Percentiles rank a stretch among this genome's conserved stretches.
Conservation (phyloP, 1,140 invertebrate genomes). For the Eubasilissa regina region DNA sequence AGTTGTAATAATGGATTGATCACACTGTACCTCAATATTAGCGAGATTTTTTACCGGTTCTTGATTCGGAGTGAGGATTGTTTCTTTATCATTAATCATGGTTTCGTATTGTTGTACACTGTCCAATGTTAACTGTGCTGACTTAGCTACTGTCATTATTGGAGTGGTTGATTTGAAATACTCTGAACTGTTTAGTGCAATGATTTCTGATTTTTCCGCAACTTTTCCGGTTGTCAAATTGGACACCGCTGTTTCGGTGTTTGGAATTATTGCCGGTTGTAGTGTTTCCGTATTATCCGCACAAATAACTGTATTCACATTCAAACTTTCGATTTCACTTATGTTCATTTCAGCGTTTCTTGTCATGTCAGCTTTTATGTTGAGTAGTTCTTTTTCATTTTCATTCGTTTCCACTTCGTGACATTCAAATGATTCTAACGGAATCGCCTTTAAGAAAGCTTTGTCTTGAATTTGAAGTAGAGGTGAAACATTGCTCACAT, state of each 20-base stretch:
- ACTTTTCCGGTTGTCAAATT: conserved; percentile 60
- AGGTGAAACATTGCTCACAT: conserved; percentile 53
- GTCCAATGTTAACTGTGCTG: conserved; percentile 64
- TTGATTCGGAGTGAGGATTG: conserved; percentile 57
- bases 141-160: conserved; percentile 61
- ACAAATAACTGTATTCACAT: conserved; percentile 46
- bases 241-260: conserved; percentile 43
- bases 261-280: conserved; percentile 27
- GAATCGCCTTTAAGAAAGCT: conserved; percentile 47
- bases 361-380: not conserved
- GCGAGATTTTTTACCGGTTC: conserved; percentile 65
- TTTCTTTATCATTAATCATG: conserved; percentile 63
- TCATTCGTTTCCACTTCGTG: conserved; percentile 53
- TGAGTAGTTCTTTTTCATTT: conserved; percentile 44
- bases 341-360: conserved; percentile 47
- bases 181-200: conserved; percentile 61
- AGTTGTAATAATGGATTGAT: conserved; percentile 65
- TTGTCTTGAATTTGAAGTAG: conserved; percentile 9
- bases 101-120: conserved; percentile 63
- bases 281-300: conserved; percentile 45
- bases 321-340: conserved; percentile 51
- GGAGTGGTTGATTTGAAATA: conserved; percentile 61
- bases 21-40: conserved; percentile 65
- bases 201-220: conserved; percentile 66
- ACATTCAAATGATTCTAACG: conserved; percentile 47